Evolutionary conservation across 2,888 invertebrate genomes (phyloP).

Genomic region (Cenopis cana): DNA sequence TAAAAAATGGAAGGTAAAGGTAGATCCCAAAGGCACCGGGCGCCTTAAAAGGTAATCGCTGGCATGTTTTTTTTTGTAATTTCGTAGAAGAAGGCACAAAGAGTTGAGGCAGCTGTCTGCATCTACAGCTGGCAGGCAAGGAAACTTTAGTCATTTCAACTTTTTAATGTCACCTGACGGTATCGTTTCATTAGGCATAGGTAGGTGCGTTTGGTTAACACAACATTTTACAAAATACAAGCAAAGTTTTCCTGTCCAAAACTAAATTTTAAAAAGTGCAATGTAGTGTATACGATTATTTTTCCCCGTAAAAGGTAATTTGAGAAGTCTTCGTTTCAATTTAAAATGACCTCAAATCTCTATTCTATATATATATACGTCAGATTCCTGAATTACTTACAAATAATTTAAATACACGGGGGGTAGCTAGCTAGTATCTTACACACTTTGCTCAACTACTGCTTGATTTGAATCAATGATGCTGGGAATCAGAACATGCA

Average conservation of each 20-base stretch:
- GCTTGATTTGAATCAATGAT: constrained; percentile 35
- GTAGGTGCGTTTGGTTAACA: constrained; percentile 30
- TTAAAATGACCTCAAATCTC: no score
- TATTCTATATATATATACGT: no score
- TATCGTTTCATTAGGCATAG: constrained; percentile 18
- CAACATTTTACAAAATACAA: not conserved
- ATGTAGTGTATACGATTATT: no score
- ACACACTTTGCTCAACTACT: constrained; percentile 10
- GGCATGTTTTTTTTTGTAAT: constrained; percentile 66
- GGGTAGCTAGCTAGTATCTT: not conserved
- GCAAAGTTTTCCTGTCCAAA: no score
- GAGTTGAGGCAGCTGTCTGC: constrained; percentile 73
- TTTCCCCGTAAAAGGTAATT: no score
- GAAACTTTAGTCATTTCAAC: constrained; percentile 51
- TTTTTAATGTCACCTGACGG: constrained; percentile 61
- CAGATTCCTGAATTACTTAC: no score
- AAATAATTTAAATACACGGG: not conserved
- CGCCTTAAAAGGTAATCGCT: constrained; percentile 78
- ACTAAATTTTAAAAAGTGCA: no score
- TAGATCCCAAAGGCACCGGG: constrained; percentile 66
- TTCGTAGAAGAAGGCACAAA: constrained; percentile 73
- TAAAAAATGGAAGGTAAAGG: constrained; percentile 67
- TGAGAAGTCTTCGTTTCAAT: no score
- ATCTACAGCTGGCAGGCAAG: constrained; percentile 68
- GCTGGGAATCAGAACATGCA: constrained; percentile 22